Evolutionary conservation across 2,888 invertebrate species (phyloP).

Genomic region (Deilephila porcellus): DNA sequence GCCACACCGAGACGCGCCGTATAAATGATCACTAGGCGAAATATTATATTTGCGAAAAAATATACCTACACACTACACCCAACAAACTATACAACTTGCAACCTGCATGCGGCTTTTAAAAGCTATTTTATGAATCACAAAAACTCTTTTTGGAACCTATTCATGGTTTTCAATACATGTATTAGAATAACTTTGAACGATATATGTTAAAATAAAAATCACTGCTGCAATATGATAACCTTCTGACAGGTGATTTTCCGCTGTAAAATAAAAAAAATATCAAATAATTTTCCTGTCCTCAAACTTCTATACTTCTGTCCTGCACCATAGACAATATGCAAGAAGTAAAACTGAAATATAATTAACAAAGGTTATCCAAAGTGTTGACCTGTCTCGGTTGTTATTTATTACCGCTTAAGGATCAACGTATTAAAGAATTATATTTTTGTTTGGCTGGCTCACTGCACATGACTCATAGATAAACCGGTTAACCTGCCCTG

Average conservation of each 20-base stretch:
- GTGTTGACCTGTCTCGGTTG: conserved; percentile 31
- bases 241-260: too few relatives aligned
- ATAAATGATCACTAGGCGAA: conserved; percentile 56
- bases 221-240: too few relatives aligned
- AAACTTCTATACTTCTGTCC: not conserved
- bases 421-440: conserved; percentile 29
- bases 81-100: not conserved
- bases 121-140: not conserved
- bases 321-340: not conserved
- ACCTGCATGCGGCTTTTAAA: not conserved
- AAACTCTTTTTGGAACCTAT: not conserved
- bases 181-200: not conserved
- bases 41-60: conserved; percentile 40
- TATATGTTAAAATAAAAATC: not conserved
- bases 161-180: not conserved
- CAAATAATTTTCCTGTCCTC: not conserved
- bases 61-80: not conserved
- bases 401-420: conserved; percentile 37
- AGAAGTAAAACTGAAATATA: not conserved
- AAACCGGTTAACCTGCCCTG: conserved; percentile 39
- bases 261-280: not conserved
- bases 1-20: conserved; percentile 62
- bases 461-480: conserved; percentile 41
- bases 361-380: conserved; percentile 12
- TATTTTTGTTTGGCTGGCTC: conserved; percentile 39